These are phyloP conservation scores for Cryptus viduatorius DNA, from an alignment of 2,888 invertebrate genomes.

Conservation along the genomic window DNA sequence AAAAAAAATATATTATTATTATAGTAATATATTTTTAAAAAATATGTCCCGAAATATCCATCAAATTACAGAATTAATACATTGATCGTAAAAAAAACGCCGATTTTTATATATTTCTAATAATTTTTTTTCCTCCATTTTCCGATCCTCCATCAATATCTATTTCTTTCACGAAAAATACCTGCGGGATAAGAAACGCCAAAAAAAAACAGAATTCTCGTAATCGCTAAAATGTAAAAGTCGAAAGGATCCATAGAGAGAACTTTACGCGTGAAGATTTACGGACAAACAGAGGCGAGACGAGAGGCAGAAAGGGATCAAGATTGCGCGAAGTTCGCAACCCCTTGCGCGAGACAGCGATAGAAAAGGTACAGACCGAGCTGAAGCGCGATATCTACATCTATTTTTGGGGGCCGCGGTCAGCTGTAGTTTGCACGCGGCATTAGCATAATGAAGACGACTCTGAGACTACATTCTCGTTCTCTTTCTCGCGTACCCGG, in stretches of 20 bases:
- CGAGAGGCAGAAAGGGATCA: slow-evolving; percentile 7
- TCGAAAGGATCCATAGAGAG: background rate
- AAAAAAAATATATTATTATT: no score
- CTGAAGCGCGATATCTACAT: slow-evolving; percentile 76
- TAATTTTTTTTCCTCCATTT: no score
- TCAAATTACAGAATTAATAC: no score
- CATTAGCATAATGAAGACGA: slow-evolving; percentile 83
- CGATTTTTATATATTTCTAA: no score
- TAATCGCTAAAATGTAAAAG: slow-evolving; percentile 8
- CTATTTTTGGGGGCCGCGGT: slow-evolving; percentile 79
- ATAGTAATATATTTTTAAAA: no score
- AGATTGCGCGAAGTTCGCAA: slow-evolving; percentile 10
- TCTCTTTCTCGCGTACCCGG: slow-evolving; percentile 59
- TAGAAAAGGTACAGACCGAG: slow-evolving; percentile 23
- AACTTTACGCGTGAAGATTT: background rate
- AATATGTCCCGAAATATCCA: no score
- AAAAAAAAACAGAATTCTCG: background rate
- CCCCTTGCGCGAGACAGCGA: slow-evolving; percentile 25
- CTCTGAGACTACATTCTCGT: slow-evolving; percentile 67
- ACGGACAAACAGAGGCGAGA: background rate
- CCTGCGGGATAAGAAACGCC: background rate
- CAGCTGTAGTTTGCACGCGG: slow-evolving; percentile 79
- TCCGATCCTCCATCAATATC: background rate
- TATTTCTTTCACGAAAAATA: background rate
- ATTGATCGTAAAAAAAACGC: no score